Conservation (phyloP, 2,113 vertebrate genomes). For the Pithys albifrons region DNA sequence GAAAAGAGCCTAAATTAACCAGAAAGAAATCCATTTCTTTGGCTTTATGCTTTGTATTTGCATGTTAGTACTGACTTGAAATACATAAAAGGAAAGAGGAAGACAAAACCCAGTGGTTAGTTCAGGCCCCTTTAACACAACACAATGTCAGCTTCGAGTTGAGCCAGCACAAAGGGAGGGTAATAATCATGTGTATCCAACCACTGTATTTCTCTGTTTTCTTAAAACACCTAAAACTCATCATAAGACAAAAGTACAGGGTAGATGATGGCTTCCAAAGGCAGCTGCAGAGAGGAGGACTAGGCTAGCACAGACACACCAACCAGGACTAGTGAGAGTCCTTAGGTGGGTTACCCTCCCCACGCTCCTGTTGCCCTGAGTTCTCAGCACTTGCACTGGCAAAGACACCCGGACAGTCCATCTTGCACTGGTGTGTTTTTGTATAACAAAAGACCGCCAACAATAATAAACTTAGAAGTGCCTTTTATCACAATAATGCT, state of each 20-base stretch:
- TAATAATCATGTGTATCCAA: background rate
- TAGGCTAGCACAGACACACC: background rate
- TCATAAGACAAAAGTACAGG: background rate
- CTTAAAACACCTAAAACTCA: conserved; percentile 51
- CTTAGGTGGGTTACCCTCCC: background rate
- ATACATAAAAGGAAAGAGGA: background rate
- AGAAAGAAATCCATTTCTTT: background rate
- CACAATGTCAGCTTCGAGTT: background rate
- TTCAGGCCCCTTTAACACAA: background rate
- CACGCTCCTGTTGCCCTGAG: background rate
- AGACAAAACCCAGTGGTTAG: background rate
- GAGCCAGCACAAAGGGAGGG: background rate
- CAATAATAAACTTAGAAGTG: background rate
- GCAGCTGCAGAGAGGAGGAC: background rate
- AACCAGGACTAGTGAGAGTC: background rate
- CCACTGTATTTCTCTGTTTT: background rate
- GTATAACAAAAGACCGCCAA: background rate
- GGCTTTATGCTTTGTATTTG: background rate
- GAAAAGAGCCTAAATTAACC: background rate
- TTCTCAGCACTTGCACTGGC: background rate
- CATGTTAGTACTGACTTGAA: background rate
- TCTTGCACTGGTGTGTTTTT: background rate
- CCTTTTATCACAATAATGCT: conserved; percentile 14
- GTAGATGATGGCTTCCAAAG: background rate
- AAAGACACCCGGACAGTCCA: background rate